Evolutionary conservation across 53 echinoderm and acorn worm species (phyloP).

Genomic region (Paracentrotus lividus): DNA sequence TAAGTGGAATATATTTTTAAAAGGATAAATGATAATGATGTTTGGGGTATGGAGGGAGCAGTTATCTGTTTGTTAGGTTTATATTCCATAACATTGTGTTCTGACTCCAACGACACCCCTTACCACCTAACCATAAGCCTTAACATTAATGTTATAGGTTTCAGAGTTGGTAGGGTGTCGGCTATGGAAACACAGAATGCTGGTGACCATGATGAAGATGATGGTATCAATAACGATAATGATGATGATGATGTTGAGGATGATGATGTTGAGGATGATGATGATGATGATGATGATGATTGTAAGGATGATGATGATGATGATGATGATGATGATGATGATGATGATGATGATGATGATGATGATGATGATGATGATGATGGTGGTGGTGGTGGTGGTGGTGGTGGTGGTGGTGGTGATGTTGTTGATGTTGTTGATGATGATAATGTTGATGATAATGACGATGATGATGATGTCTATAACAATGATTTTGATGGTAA

Average conservation of each 20-base stretch:
- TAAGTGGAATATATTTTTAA: not conserved
- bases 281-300: constrained; percentile 49
- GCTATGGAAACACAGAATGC: not conserved
- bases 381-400: constrained; percentile 14
- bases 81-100: too few relatives aligned
- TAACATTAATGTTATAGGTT: too few relatives aligned
- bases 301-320: not conserved
- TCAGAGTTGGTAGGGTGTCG: too few relatives aligned
- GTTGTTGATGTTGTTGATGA: not conserved
- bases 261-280: constrained; percentile 21
- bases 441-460: constrained; percentile 2
- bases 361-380: not conserved
- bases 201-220: not conserved
- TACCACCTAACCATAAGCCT: too few relatives aligned
- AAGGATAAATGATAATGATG: not conserved
- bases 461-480: constrained; percentile 26
- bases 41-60: not conserved
- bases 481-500: not conserved
- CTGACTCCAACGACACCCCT: too few relatives aligned
- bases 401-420: constrained; percentile 19
- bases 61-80: too few relatives aligned
- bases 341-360: not conserved
- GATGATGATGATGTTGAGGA: constrained; percentile 32
- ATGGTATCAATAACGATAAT: not conserved
- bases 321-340: not conserved